These are phyloP conservation scores for Morpho achilles DNA, from an alignment of 2,888 invertebrate species.

Conservation along the genomic window DNA sequence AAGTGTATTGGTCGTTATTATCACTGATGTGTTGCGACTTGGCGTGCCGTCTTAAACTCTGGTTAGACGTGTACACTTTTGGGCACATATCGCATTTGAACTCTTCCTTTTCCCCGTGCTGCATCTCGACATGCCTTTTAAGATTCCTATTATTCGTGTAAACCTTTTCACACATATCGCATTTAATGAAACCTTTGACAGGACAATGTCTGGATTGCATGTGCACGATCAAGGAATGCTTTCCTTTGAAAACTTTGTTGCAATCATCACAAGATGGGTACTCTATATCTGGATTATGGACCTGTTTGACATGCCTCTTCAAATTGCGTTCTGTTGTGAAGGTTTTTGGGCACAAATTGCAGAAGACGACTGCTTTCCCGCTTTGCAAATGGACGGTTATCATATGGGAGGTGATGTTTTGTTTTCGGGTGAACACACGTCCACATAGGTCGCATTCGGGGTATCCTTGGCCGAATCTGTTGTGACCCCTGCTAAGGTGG, in stretches of 20 bases:
- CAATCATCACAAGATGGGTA: slow-evolving; percentile 55
- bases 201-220: slow-evolving; percentile 42
- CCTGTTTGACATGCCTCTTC: slow-evolving; percentile 49
- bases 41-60: slow-evolving; percentile 50
- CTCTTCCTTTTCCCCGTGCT: slow-evolving; percentile 48
- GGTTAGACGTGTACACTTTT: slow-evolving; percentile 57
- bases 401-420: slow-evolving; percentile 64
- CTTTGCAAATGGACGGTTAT: slow-evolving; percentile 55
- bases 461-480: slow-evolving; percentile 42
- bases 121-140: slow-evolving; percentile 54
- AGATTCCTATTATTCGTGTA: slow-evolving; percentile 54
- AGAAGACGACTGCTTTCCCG: slow-evolving; percentile 40
- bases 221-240: slow-evolving; percentile 47
- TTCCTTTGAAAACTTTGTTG: slow-evolving; percentile 48
- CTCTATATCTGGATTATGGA: slow-evolving; percentile 50
- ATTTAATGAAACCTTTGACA: slow-evolving; percentile 39
- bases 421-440: slow-evolving; percentile 56
- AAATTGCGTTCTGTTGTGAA: slow-evolving; percentile 57
- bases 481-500: slow-evolving; percentile 54
- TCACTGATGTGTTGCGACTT: slow-evolving; percentile 37
- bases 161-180: slow-evolving; percentile 47
- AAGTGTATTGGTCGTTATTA: slow-evolving; percentile 32
- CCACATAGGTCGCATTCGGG: slow-evolving; percentile 66
- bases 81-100: slow-evolving; percentile 54
- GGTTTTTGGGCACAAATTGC: slow-evolving; percentile 44